Evolutionary conservation across 2,888 invertebrate species (phyloP).

Genomic region (Ophion obscuratus): DNA sequence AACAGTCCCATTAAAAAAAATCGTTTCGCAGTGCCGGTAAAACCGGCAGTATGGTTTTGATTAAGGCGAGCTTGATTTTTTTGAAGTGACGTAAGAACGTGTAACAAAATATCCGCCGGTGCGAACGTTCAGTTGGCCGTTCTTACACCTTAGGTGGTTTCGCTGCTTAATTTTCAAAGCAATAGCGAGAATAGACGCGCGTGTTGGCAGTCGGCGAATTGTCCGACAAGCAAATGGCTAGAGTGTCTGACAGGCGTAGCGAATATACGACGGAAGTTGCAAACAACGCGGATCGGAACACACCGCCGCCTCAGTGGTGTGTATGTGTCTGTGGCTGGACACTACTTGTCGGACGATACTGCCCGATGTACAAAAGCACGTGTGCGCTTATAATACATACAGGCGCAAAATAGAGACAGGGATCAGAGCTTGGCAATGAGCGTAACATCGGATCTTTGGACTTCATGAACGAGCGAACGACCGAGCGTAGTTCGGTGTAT

Average conservation of each 20-base stretch:
- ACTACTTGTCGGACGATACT: slow-evolving; percentile 44
- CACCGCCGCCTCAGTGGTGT: slow-evolving; percentile 39
- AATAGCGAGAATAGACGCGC: slow-evolving; percentile 44
- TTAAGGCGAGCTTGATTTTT: not conserved
- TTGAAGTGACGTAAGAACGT: not conserved
- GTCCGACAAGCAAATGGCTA: slow-evolving; percentile 50
- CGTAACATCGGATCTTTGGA: slow-evolving; percentile 50
- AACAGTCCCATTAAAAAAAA: too few relatives aligned
- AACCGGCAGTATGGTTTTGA: too few relatives aligned
- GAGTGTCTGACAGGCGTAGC: slow-evolving; percentile 53
- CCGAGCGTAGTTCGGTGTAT: slow-evolving; percentile 8
- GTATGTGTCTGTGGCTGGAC: slow-evolving; percentile 25
- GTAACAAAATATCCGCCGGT: not conserved
- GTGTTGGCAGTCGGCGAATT: slow-evolving; percentile 44
- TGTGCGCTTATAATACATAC: slow-evolving; percentile 21
- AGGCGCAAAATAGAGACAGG: slow-evolving; percentile 30
- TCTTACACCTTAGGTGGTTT: not conserved
- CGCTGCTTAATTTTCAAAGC: slow-evolving; percentile 42
- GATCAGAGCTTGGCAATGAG: slow-evolving; percentile 39
- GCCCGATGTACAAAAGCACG: not conserved
- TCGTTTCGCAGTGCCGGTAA: too few relatives aligned
- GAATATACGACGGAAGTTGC: slow-evolving; percentile 57
- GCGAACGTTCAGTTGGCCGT: slow-evolving; percentile 7
- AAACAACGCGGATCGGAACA: slow-evolving; percentile 47
- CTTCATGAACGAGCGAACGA: slow-evolving; percentile 58